Evolutionary conservation across 2,797 vertebrate genomes (phyloP).

Genomic region (Rhodeus uyekii): DNA sequence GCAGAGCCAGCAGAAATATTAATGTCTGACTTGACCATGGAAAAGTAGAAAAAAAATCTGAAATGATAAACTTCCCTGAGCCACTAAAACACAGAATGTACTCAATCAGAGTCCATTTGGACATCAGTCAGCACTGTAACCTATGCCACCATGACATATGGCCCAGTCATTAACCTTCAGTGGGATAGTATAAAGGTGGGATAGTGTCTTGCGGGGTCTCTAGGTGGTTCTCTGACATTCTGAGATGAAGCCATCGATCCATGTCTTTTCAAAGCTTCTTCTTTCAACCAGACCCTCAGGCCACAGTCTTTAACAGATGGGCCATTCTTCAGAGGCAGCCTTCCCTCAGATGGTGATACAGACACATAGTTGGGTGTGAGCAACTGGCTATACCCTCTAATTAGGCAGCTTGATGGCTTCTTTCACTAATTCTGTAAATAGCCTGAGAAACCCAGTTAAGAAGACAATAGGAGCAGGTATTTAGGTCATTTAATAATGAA

Average conservation of each 20-base stretch:
- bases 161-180: conserved; percentile 53
- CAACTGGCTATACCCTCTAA: conserved; percentile 57
- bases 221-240: conserved; percentile 45
- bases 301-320: conserved; percentile 54
- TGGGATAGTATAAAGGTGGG: conserved; percentile 40
- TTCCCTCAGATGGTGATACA: conserved; percentile 53
- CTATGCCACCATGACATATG: conserved; percentile 44
- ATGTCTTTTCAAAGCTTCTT: conserved; percentile 51
- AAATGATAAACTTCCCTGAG: conserved; percentile 3
- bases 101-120: conserved; percentile 14
- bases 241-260: conserved; percentile 57
- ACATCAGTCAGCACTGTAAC: conserved; percentile 20
- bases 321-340: conserved; percentile 53
- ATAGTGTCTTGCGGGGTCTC: conserved; percentile 42
- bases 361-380: conserved; percentile 48
- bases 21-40: conserved; percentile 2
- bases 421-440: conserved; percentile 45
- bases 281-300: conserved; percentile 53
- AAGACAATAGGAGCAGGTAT: conserved; percentile 52
- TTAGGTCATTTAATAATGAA: conserved; percentile 10
- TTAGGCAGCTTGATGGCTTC: conserved; percentile 42
- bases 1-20: conserved; percentile 26
- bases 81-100: conserved; percentile 1
- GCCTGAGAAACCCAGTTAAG: conserved; percentile 18
- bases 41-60: not conserved